These are phyloP conservation scores for Drosophila eugracilis DNA, from an alignment of 1,140 invertebrate species.

Conservation along the genomic window DNA sequence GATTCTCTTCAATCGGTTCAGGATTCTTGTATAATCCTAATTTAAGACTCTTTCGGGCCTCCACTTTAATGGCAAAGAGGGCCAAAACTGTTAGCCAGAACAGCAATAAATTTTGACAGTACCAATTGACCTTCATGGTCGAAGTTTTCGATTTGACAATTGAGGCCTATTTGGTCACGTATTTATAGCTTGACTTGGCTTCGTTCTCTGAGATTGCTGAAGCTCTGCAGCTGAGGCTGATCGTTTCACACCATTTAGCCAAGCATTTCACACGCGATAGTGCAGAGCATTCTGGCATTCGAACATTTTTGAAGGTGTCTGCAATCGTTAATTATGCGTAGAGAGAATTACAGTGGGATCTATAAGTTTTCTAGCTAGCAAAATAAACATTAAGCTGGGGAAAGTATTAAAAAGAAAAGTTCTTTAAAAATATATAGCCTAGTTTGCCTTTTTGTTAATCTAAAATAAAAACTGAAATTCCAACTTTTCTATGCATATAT, in stretches of 20 bases:
- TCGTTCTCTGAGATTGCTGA: slow-evolving; percentile 4
- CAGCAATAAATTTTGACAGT: neutral
- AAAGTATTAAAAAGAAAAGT: neutral
- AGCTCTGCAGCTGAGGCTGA: neutral
- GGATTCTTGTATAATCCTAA: slow-evolving; percentile 31
- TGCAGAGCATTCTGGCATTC: neutral
- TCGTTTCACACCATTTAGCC: slow-evolving; percentile 14
- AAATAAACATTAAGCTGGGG: neutral
- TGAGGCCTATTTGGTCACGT: slow-evolving; percentile 34
- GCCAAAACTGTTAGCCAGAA: slow-evolving; percentile 6
- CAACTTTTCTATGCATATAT: neutral
- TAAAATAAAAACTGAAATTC: too few species aligned
- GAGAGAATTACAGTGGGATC: neutral
- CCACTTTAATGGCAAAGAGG: neutral
- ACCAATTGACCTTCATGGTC: slow-evolving; percentile 27
- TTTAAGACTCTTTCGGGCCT: slow-evolving; percentile 7
- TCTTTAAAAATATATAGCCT: too few species aligned
- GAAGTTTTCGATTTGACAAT: slow-evolving; percentile 5
- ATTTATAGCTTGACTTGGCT: slow-evolving; percentile 31
- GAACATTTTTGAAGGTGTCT: slow-evolving; percentile 15
- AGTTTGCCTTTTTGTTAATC: too few species aligned
- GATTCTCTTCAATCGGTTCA: slow-evolving; percentile 12
- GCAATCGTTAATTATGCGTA: neutral
- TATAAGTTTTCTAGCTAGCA: neutral
- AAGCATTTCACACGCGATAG: slow-evolving; percentile 41